Base-by-base conservation (phyloP, 2,797 vertebrate genomes). In the Melopsittacus undulatus region DNA sequence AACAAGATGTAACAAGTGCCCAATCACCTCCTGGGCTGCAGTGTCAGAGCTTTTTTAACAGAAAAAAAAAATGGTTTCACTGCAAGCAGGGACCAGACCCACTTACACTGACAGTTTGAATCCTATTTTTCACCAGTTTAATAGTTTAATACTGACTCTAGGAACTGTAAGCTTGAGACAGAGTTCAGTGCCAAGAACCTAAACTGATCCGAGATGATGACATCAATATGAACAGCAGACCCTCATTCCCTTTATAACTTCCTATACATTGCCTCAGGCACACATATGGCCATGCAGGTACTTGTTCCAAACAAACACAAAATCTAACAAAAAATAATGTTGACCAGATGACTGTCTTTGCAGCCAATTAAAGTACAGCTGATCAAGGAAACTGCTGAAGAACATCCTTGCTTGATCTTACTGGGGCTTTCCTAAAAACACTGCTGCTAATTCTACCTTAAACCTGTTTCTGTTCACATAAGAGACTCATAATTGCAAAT, bases 211-310 rank as follows among this genome's bases (percentile, higher is more conserved):
- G 87, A 87, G 52, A 83, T 5, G 48, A 95, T n/a, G 87, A 70
- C 42, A 92, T 23, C 21, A 89, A 78, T 74, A 90, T 42, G 49
- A 94, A 83, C 34, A 88, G 73, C 70, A 90, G 80, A 88, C 46
- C 45, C 43, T 76, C 46, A 8, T 87, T 73, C 54, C 34, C 30
- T 36, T 92, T 62, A 81, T 38, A 66, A 34, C 45, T 86, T 81
- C 73, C 62, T 42, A 66, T 40, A 75, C 27, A 16, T 29, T 61
- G 45, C 46, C 73, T 90, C 73, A 2, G 1, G 83, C 83, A 86
- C 34, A 51, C 34, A 66, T 19, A 66, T 9, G 17, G 49, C 6
- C 0, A 46, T 1, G 38, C 27, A 90, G 80, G 88, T 88, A 90
- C 62, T 51, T 51, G 42, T 24, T 79, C 69, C 59, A 90, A 67